Evolutionary conservation across 2,113 vertebrate genomes (phyloP), one percentile per base, ranked within the genome.

Genomic region (Glareola pratincola): DNA sequence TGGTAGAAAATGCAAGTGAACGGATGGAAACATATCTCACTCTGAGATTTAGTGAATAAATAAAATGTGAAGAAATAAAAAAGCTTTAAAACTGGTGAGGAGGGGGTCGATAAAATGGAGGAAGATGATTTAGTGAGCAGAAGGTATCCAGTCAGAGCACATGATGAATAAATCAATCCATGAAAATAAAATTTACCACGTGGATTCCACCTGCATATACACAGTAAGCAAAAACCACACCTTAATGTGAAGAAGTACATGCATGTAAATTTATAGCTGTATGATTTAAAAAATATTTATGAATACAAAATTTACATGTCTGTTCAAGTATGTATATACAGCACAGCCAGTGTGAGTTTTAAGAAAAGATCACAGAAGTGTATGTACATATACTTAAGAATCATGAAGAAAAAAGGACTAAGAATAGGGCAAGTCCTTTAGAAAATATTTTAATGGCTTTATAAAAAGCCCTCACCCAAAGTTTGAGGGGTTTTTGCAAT

Each of bases 401-500:
- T 9, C 14, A 73, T 64, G 72, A 14, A 84, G 37, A 96, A 96
- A 90, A 97, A 94, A 97, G 97, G 97, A 97, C 95, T 91, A 97
- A 92, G 97, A 96, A 80, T 68, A 97, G 14, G 34, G 80, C 68
- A 97, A 96, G 91, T 74, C 97, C 97, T 97, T 96, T 82, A 97
- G 96, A 98, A 98, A 97, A 97, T 96, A 98, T 98, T 98, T 98
- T 97, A 98, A 97, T 96, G 88, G 76, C 92, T 97, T 98, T 97
- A 94, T 95, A 97, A 95, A 97, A 97, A 96, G 92, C 94, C 84
- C 97, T 97, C 87, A 97, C 97, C 92, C 89, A 95, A 97, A 98
- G 95, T 98, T 98, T 96, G 90, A 97, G 94, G 85, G 80, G 43
- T 89, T 98, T 98, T 95, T 96, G 96, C 97, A 97, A 97, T 97